phyloP scores from a whole-genome alignment of 1,140 invertebrate species.

The Drosophila bocki region DNA sequence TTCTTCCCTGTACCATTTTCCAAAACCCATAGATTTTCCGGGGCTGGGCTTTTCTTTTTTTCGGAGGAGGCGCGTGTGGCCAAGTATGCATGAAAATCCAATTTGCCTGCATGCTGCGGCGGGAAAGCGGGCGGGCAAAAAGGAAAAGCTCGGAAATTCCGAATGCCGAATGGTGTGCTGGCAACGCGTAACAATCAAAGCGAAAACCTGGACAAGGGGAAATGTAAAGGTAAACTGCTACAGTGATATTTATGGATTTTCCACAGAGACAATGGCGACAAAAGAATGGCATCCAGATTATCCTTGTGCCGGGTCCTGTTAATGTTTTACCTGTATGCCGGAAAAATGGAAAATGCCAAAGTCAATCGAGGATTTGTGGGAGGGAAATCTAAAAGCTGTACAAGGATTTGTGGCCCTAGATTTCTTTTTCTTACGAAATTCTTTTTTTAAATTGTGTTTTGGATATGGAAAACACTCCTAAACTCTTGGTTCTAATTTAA shows the following conservation, averaged over 20 bases:
- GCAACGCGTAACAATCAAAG: conserved; percentile 81
- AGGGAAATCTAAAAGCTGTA: neutral
- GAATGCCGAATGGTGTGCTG: conserved; percentile 26
- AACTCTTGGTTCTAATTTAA: neutral
- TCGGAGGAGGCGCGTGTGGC: conserved; percentile 60
- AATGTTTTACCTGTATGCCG: conserved; percentile 18
- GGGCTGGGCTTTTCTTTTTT: conserved; percentile 16
- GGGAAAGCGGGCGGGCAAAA: conserved; percentile 1
- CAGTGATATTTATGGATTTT: conserved; percentile 71
- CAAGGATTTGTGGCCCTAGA: neutral
- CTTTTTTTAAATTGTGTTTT: neutral
- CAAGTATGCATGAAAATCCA: conserved; percentile 83
- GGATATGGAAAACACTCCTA: neutral
- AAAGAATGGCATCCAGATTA: conserved; percentile 19
- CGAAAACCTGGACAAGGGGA: conserved; percentile 59
- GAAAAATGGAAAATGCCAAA: conserved; percentile 17
- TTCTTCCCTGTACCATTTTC: neutral
- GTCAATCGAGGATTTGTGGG: conserved; percentile 14
- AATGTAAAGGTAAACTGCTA: conserved; percentile 35
- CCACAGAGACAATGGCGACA: conserved; percentile 25
- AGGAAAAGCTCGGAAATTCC: conserved; percentile 8
- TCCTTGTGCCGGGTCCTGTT: conserved; percentile 16
- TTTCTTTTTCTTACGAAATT: neutral
- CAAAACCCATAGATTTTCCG: conserved; percentile 19
- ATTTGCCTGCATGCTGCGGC: conserved; percentile 65